Conservation (phyloP, 2,113 vertebrate genomes). For the Deroptyus accipitrinus region DNA sequence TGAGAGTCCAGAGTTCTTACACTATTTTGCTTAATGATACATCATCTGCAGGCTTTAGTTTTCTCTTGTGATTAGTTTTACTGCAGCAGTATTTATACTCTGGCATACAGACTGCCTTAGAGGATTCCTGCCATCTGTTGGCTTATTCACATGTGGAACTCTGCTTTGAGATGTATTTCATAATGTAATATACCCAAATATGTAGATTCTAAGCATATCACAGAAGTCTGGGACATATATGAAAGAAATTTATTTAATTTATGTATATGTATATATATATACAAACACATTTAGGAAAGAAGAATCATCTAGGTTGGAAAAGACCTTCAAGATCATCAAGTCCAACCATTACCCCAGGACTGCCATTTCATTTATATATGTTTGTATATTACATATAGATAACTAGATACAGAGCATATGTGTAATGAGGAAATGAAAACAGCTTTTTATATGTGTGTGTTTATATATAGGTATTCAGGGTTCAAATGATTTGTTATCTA, state of each 20-base stretch:
- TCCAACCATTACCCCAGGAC: no score
- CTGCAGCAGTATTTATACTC: slow-evolving; percentile 33
- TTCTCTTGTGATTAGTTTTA: slow-evolving; percentile 48
- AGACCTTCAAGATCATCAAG: no score
- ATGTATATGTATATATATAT: background rate
- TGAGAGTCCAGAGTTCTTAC: background rate
- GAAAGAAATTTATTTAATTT: background rate
- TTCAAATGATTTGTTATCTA: background rate
- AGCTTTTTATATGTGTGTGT: background rate
- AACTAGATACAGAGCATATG: background rate
- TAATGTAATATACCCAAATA: background rate
- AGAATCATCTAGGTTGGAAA: no score
- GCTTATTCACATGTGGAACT: slow-evolving; percentile 27
- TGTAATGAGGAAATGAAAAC: background rate
- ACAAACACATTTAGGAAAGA: background rate
- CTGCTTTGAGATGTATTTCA: background rate
- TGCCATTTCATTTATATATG: background rate
- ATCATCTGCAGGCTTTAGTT: slow-evolving; percentile 23
- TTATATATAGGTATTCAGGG: background rate
- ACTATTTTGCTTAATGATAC: slow-evolving; percentile 25
- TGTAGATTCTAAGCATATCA: background rate
- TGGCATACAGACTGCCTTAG: slow-evolving; percentile 31
- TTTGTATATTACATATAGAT: background rate
- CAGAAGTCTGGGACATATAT: background rate
- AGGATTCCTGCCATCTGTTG: slow-evolving; percentile 58